A percentile compares a stretch with the other conserved stretches of the same genome.
phyloP scores from a whole-genome alignment of 2,797 vertebrate genomes.

The Enteromius mattozi region DNA sequence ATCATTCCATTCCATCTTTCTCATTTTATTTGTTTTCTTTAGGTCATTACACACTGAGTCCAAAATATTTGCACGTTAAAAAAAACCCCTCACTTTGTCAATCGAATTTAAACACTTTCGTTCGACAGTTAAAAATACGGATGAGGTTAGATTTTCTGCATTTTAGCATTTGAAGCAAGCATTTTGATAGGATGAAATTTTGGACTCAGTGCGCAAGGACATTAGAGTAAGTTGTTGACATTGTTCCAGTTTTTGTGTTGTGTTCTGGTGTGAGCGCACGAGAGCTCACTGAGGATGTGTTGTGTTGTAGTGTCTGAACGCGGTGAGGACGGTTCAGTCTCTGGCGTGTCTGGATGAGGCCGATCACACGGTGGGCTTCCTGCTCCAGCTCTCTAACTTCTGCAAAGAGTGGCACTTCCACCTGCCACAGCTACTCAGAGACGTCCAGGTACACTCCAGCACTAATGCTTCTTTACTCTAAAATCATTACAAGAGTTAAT shows the following conservation, averaged over 20 bases:
- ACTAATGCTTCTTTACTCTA: neutral
- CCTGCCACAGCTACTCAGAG: slow-evolving; percentile 90
- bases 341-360: slow-evolving; percentile 95
- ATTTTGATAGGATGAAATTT: too few relatives aligned
- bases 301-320: slow-evolving; percentile 87
- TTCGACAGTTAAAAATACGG: too few relatives aligned
- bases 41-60: too few relatives aligned
- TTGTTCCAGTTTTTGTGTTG: neutral
- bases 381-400: slow-evolving; percentile 96
- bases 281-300: neutral
- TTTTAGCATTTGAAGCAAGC: too few relatives aligned
- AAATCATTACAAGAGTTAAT: too few relatives aligned
- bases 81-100: too few relatives aligned
- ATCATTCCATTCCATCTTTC: neutral
- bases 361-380: slow-evolving; percentile 95
- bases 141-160: too few relatives aligned
- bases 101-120: too few relatives aligned
- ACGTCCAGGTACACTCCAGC: slow-evolving; percentile 83
- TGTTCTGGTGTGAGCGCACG: neutral
- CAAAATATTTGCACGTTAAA: too few relatives aligned
- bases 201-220: too few relatives aligned
- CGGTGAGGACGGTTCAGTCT: slow-evolving; percentile 93
- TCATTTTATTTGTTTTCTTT: too few relatives aligned
- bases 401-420: slow-evolving; percentile 98
- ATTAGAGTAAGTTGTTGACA: neutral